Evolutionary conservation across 1,140 invertebrate species (phyloP), one percentile per base, ranked within the genome.

Genomic region (Saccostrea glomerata): DNA sequence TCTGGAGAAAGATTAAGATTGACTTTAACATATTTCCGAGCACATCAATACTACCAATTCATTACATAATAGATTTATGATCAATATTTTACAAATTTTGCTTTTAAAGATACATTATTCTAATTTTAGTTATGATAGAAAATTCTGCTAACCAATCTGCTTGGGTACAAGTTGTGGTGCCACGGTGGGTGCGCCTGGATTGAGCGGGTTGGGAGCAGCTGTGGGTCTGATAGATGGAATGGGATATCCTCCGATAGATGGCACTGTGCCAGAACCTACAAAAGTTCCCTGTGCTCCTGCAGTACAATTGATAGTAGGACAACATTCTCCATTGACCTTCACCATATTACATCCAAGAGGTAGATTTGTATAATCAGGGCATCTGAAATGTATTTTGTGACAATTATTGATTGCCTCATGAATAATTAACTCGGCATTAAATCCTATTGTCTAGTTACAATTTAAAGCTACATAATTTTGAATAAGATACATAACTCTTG

Each of bases 341-440:
- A 90, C 89, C 36, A 91, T 86, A 4, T 88, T 63, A 63, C 93
- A 94, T 58, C 86, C 88, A 11, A 89, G 82, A 9, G 93, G 93
- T 13, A 93, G 54, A 87, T 93, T 93, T 47, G 88, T 89, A 73
- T 91, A 94, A 20, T 88, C 84, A 7, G 93, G 92, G 66, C 93
- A 94, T 85, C 93, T 93, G 87, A 30, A 60, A 63, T 20, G 1
- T 23, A 47, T 82, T 17, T 40, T 82, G 15, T 87, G 77, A 40
- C 25, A 17, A 82, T 36, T 30, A 56, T 36, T 17, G 3, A 60
- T 87, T 17, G 25, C 0, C 15, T 30, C 30, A 11, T n/a, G 20
- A n/a, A 87, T 63, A 77, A 82, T 70, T 54, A 86, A 6, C 47
- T 7, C 5, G 5, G 47, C 47, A 3, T 47, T 47, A 47, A 36